Base-by-base conservation (phyloP, 35 echinoderm and acorn worm species). In the Anneissia japonica region DNA sequence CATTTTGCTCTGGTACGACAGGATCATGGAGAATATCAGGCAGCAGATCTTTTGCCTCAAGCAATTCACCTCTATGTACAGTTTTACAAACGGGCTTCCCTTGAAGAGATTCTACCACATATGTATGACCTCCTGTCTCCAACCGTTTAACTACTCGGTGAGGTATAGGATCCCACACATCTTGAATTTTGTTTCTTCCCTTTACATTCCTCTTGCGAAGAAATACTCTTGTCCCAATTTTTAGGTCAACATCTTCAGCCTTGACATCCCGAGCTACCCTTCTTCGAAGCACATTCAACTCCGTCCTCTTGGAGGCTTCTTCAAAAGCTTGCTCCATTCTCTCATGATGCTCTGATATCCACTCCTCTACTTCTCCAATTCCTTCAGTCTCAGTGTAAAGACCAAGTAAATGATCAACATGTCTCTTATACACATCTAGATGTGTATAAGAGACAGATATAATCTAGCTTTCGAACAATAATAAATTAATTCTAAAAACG, bases 401-500 rank as follows among this genome's bases (percentile, higher is more conserved):
- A 21, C 86, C 90, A 10, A 97, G 73, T 3, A 87, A 4, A 64
- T 82, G 84, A 51, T 97, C 90, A 35, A 90, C 41, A 46, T 77
- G 56, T 17, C 87, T 90, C n/a, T 0, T 87, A 82, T 37, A 90
- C 92, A 11, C 93, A 89, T 13, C 86, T 95, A 5, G 89, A 81
- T 16, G 86, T 46, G 73, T 92, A 89, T n/a, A 77, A 74, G 6
- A 89, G 89, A 32, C 37, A 39, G 64, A 86, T 95, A 77, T 95
- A 95, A 2, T 85, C 82, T n/a, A n/a, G n/a, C n/a, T n/a, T n/a
- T n/a, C n/a, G n/a, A n/a, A n/a, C n/a, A n/a, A n/a, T n/a, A n/a
- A 73, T 86, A 86, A 19, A 95, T 81, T 17, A 91, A 38, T 72
- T 94, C 93, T 3, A 90, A 90, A 0, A 95, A n/a, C n/a, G 55